These are phyloP conservation scores for Callimorpha dominula DNA, from an alignment of 2,888 invertebrate species.

Conservation along the genomic window DNA sequence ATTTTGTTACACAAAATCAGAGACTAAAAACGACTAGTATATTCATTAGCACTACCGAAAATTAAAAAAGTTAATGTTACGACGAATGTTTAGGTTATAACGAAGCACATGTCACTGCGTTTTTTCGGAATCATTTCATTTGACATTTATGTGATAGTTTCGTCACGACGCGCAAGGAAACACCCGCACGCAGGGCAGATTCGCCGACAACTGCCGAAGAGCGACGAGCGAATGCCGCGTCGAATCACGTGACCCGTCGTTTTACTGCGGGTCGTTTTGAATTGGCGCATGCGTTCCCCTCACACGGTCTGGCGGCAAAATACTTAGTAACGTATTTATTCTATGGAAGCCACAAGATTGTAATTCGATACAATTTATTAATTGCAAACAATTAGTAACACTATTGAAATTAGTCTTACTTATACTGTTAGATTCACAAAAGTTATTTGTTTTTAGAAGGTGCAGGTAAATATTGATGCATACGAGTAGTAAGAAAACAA, in stretches of 20 bases:
- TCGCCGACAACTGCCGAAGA: slow-evolving; percentile 83
- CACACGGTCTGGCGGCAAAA: slow-evolving; percentile 76
- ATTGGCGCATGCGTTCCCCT: slow-evolving; percentile 79
- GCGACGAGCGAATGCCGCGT: slow-evolving; percentile 85
- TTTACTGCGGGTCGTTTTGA: slow-evolving; percentile 86
- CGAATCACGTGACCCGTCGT: slow-evolving; percentile 87
- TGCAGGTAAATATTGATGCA: background rate
- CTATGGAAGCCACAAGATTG: slow-evolving; percentile 1
- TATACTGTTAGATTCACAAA: background rate
- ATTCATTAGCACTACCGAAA: slow-evolving; percentile 56
- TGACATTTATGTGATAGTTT: slow-evolving; percentile 77
- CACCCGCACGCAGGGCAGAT: slow-evolving; percentile 65
- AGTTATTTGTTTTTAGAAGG: background rate
- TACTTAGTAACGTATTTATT: slow-evolving; percentile 47
- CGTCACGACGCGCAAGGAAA: slow-evolving; percentile 62
- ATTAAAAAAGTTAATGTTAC: slow-evolving; percentile 57
- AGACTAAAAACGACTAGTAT: slow-evolving; percentile 60
- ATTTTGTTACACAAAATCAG: slow-evolving; percentile 74
- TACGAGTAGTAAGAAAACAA: background rate
- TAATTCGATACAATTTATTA: background rate
- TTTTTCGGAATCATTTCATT: slow-evolving; percentile 79
- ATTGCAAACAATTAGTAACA: background rate
- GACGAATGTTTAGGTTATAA: slow-evolving; percentile 68
- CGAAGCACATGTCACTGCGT: slow-evolving; percentile 76
- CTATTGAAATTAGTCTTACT: background rate